Evolutionary conservation across 2,888 invertebrate species (phyloP), one percentile per base, ranked within the genome.

Genomic region (Polyommatus iphigenia): DNA sequence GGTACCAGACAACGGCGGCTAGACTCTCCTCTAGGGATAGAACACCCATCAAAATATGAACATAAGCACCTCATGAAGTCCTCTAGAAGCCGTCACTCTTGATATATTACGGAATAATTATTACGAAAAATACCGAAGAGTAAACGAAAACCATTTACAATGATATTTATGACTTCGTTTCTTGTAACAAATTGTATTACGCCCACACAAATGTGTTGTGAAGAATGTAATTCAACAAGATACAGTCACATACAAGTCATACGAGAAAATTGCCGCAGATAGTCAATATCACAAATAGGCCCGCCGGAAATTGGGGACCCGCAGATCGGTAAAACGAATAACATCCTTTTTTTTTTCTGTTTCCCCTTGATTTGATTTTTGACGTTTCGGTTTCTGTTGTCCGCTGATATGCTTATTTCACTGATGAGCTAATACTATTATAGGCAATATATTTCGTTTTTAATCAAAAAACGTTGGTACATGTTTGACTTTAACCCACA

Each of bases 301-400:
- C 79, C 80, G 82, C 78, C 82, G 88, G 88, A 89, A 88, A 88
- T 86, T 86, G 87, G 84, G 83, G 85, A 85, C 88, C 84, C 86
- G 83, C 86, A 85, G 82, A 83, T 80, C 84, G 84, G 82, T 85
- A 84, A 86, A 87, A 89, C 88, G 88, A 89, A 89, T 89, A 87
- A 88, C 85, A 82, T 82, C 84, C 83, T 87, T 88, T 86, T 85
- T 85, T 86, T 86, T 84, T 84, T 82, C 81, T 81, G 80, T 75
- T 75, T 75, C 29, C 54, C 83, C 80, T 83, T 83, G 67, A 72
- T 71, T 75, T 29, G 15, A 75, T 75, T 73, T 73, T 73, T 46
- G 24, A 24, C 29, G 67, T 29, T 32, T 32, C 15, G 5, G 29
- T 67, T 62, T 29, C 29, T 67, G 29, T 29, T 24, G 13, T 67